A percentile compares a stretch with the other conserved stretches of the same genome.
Evolutionary conservation across 2,888 invertebrate genomes (phyloP).

Genomic region (Oeneis ivallda): DNA sequence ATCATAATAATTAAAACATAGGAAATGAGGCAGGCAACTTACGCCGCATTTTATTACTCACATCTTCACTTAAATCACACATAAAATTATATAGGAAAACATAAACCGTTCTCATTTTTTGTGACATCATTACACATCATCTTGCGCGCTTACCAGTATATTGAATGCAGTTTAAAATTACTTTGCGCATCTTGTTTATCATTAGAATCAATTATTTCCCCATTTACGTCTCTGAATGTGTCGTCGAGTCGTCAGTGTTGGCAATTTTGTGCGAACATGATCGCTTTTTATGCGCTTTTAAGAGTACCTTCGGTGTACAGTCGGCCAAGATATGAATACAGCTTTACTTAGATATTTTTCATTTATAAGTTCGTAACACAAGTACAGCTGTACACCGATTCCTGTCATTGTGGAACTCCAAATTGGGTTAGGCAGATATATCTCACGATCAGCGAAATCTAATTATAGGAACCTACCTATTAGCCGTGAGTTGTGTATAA

Average conservation of each 20-base stretch:
- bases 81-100: constrained; percentile 44
- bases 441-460: no score
- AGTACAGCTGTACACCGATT: no score
- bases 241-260: constrained; percentile 55
- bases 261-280: constrained; percentile 59
- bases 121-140: constrained; percentile 53
- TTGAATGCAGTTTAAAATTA: constrained; percentile 60
- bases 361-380: not conserved
- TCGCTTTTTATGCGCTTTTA: constrained; percentile 59
- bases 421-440: no score
- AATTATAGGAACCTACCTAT: no score
- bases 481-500: no score
- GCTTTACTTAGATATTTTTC: not conserved
- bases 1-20: constrained; percentile 20
- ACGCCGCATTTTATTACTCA: constrained; percentile 16
- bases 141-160: constrained; percentile 46
- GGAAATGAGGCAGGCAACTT: constrained; percentile 15
- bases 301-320: constrained; percentile 45
- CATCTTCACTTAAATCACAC: constrained; percentile 27
- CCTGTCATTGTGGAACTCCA: no score
- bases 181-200: constrained; percentile 57
- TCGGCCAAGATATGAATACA: not conserved
- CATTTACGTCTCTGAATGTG: constrained; percentile 52
- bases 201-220: constrained; percentile 70
- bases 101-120: constrained; percentile 60